phyloP scores from a whole-genome alignment of 2,113 vertebrate genomes.

The Macquaria australasica region DNA sequence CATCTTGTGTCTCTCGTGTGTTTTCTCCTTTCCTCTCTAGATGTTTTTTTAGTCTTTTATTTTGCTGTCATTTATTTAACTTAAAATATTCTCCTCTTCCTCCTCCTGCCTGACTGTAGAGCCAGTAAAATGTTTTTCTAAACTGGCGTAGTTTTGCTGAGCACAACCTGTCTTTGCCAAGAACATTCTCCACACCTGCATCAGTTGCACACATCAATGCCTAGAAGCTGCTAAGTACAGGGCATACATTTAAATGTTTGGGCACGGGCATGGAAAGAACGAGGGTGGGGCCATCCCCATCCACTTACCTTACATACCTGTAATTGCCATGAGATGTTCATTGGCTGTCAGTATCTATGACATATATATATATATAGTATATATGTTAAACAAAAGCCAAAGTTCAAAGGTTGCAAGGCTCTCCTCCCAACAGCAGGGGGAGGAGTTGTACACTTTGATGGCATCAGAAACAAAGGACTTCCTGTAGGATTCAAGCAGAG shows the following conservation, averaged over 20 bases:
- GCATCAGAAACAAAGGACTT: neutral
- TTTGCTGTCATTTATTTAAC: neutral
- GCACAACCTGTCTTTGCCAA: neutral
- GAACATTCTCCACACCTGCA: neutral
- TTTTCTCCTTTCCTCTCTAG: neutral
- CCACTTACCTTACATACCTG: neutral
- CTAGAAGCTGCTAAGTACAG: neutral
- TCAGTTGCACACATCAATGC: too few species aligned
- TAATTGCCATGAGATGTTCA: neutral
- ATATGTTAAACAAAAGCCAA: neutral
- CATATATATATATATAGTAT: neutral
- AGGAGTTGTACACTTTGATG: neutral
- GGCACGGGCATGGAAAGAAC: neutral
- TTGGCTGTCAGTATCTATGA: neutral
- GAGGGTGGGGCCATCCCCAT: neutral
- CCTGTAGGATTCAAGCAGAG: neutral
- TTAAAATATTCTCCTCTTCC: neutral
- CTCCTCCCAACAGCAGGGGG: constrained; percentile 2
- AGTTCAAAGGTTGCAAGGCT: neutral
- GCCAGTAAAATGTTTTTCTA: neutral
- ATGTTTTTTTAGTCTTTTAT: neutral
- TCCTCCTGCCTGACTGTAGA: neutral
- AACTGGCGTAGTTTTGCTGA: neutral
- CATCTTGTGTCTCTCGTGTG: constrained; percentile 15
- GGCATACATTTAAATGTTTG: neutral